A percentile compares a stretch with the other conserved stretches of the same genome.
phyloP scores from a whole-genome alignment of 2,888 invertebrate genomes.

The Leptopilina drosophilae region DNA sequence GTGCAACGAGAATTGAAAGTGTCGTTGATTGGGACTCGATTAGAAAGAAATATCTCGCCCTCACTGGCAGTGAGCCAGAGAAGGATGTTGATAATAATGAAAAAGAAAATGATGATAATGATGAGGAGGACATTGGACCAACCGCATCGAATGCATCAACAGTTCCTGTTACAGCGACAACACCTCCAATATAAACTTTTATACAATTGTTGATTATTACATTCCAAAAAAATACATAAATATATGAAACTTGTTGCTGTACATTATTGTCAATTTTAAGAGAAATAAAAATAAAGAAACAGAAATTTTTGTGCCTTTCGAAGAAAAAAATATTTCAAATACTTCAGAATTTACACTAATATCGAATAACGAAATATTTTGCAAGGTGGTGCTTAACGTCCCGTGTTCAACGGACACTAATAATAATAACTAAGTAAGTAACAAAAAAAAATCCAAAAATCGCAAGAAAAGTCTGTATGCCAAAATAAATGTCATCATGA shows the following conservation, averaged over 20 bases:
- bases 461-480: slow-evolving; percentile 53
- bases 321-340: slow-evolving; percentile 2
- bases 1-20: slow-evolving; percentile 89
- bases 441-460: slow-evolving; percentile 29
- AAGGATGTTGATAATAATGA: slow-evolving; percentile 71
- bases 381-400: slow-evolving; percentile 22
- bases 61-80: slow-evolving; percentile 83
- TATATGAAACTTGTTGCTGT: background rate
- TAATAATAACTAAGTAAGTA: slow-evolving; percentile 52
- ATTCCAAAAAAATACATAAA: too few relatives aligned
- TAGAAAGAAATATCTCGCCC: slow-evolving; percentile 91
- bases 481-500: slow-evolving; percentile 49
- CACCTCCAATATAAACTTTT: slow-evolving; percentile 66
- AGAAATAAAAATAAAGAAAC: background rate
- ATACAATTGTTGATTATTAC: background rate
- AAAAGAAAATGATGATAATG: slow-evolving; percentile 69
- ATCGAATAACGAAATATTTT: background rate
- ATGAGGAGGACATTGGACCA: slow-evolving; percentile 68
- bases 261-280: background rate
- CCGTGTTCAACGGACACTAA: slow-evolving; percentile 32
- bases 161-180: slow-evolving; percentile 63
- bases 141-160: slow-evolving; percentile 69
- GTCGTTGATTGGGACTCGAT: slow-evolving; percentile 95
- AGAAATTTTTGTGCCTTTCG: background rate
- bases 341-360: background rate